These are phyloP conservation scores for Hypena proboscidalis DNA, from an alignment of 2,888 invertebrate species.

Conservation along the genomic window DNA sequence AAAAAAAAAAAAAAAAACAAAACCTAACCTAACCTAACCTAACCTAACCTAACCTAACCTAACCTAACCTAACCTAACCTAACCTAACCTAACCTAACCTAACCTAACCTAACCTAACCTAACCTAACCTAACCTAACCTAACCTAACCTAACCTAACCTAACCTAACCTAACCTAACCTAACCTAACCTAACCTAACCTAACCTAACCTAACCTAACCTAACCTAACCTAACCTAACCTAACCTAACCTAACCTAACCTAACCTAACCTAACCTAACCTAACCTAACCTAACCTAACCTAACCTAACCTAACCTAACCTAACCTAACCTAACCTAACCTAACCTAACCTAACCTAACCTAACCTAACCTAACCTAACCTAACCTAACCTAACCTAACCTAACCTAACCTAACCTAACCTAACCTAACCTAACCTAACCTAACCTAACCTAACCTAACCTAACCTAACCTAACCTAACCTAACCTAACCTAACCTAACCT, in stretches of 20 bases:
- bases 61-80: constrained; percentile 11
- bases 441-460: constrained; percentile 11
- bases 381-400: constrained; percentile 11
- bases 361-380: constrained; percentile 11
- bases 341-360: constrained; percentile 11
- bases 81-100: constrained; percentile 11
- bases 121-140: constrained; percentile 11
- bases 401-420: constrained; percentile 11
- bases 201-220: constrained; percentile 11
- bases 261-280: constrained; percentile 11
- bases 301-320: constrained; percentile 11
- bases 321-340: constrained; percentile 11
- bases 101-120: constrained; percentile 11
- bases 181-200: constrained; percentile 11
- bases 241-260: constrained; percentile 11
- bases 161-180: constrained; percentile 11
- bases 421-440: constrained; percentile 11
- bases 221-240: constrained; percentile 11
- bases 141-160: constrained; percentile 11
- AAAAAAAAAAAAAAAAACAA: too few species aligned
- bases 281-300: constrained; percentile 11
- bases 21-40: too few species aligned
- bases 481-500: constrained; percentile 11
- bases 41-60: too few species aligned
- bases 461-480: constrained; percentile 11